A percentile compares a stretch with the other conserved stretches of the same genome.
Conservation (phyloP, 2,888 invertebrate species). For the Drosophila phalerata region DNA sequence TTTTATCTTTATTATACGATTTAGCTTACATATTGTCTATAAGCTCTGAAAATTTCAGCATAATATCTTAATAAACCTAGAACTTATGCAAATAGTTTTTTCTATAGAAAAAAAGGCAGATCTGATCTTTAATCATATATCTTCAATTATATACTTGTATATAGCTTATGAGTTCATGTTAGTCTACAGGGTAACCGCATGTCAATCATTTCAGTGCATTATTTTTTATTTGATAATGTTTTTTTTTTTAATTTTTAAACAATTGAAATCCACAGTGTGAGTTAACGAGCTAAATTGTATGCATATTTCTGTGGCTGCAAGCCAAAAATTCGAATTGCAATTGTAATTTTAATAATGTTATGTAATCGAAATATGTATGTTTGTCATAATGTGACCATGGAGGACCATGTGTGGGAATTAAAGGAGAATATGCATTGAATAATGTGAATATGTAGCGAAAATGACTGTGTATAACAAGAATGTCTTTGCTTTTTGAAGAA, state of each 20-base stretch:
- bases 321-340: slow-evolving; percentile 30
- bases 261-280: slow-evolving; percentile 26
- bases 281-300: slow-evolving; percentile 29
- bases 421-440: slow-evolving; percentile 22
- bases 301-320: slow-evolving; percentile 14
- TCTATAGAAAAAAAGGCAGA: too few relatives aligned
- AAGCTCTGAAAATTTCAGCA: neutral
- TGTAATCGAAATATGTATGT: slow-evolving; percentile 12
- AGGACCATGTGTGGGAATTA: slow-evolving; percentile 11
- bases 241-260: slow-evolving; percentile 8
- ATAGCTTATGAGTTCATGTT: neutral
- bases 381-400: slow-evolving; percentile 21
- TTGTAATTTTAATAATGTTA: slow-evolving; percentile 22
- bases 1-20: too few relatives aligned
- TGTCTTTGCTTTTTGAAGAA: neutral
- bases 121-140: neutral
- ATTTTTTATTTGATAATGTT: too few relatives aligned
- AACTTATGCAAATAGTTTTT: too few relatives aligned
- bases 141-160: too few relatives aligned
- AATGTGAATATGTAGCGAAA: neutral
- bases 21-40: neutral
- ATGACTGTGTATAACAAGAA: neutral
- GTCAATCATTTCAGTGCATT: neutral
- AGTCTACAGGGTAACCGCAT: neutral
- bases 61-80: neutral